These are phyloP conservation scores for Oryctes rhinoceros DNA, from an alignment of 1,140 invertebrate species.

Conservation along the genomic window DNA sequence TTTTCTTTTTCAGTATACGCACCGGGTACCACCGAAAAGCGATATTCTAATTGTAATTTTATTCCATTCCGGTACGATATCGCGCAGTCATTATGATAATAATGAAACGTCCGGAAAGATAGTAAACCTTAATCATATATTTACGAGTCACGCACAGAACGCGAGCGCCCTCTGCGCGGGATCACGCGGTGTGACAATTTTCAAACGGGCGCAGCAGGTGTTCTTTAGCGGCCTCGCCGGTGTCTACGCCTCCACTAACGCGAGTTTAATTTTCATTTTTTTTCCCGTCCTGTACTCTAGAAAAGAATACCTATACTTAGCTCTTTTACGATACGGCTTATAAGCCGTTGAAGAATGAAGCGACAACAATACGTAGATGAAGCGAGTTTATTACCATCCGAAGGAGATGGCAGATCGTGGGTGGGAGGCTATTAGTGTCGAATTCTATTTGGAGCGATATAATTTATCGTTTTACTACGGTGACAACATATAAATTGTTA, in stretches of 20 bases:
- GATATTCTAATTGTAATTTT: slow-evolving; percentile 35
- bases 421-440: slow-evolving; percentile 12
- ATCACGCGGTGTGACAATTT: slow-evolving; percentile 5
- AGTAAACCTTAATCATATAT: slow-evolving; percentile 36
- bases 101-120: slow-evolving; percentile 35
- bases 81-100: slow-evolving; percentile 34
- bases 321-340: background rate
- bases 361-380: background rate
- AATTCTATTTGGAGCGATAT: slow-evolving; percentile 10
- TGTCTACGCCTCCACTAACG: background rate
- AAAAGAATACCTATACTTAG: background rate
- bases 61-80: slow-evolving; percentile 29
- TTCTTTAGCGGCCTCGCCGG: background rate
- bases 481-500: slow-evolving; percentile 14
- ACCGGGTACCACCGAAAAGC: slow-evolving; percentile 9
- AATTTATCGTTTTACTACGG: slow-evolving; percentile 19
- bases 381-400: background rate
- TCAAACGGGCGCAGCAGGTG: slow-evolving; percentile 34
- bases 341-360: background rate
- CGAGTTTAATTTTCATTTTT: background rate
- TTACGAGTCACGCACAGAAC: slow-evolving; percentile 17
- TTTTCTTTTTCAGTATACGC: background rate
- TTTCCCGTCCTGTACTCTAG: background rate
- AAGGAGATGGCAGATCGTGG: background rate
- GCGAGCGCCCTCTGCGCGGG: slow-evolving; percentile 16